Evolutionary conservation across 2,113 vertebrate genomes (phyloP).

Genomic region (Craseonycteris thonglongyai): DNA sequence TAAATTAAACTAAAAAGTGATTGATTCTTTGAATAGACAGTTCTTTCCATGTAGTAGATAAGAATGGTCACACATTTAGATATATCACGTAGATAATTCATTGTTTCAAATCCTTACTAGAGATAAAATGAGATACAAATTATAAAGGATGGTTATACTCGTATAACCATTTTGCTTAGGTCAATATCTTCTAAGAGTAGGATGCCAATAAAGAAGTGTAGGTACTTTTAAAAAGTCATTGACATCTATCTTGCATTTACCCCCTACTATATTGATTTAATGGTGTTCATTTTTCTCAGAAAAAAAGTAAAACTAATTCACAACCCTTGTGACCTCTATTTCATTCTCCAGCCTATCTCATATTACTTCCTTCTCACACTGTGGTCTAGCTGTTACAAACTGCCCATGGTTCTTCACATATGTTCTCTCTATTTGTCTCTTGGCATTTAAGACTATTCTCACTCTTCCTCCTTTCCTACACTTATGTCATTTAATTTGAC

Average conservation of each 20-base stretch:
- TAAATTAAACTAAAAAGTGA: background rate
- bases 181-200: background rate
- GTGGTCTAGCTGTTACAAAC: background rate
- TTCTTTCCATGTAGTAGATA: background rate
- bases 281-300: background rate
- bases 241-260: background rate
- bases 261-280: background rate
- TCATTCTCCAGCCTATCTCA: background rate
- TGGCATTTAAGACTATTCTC: background rate
- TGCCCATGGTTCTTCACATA: background rate
- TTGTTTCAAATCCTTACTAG: background rate
- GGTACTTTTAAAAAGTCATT: background rate
- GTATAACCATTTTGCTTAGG: background rate
- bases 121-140: background rate
- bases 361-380: rapidly evolving
- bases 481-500: background rate
- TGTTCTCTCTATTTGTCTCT: background rate
- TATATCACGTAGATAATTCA: background rate
- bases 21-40: background rate
- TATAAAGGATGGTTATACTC: background rate
- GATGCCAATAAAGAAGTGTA: background rate
- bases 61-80: background rate
- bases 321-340: background rate
- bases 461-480: background rate
- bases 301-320: background rate